A percentile compares a stretch with the other conserved stretches of the same genome.
Conservation (phyloP, 1,140 invertebrate species). For the Meteorus sp. region DNA sequence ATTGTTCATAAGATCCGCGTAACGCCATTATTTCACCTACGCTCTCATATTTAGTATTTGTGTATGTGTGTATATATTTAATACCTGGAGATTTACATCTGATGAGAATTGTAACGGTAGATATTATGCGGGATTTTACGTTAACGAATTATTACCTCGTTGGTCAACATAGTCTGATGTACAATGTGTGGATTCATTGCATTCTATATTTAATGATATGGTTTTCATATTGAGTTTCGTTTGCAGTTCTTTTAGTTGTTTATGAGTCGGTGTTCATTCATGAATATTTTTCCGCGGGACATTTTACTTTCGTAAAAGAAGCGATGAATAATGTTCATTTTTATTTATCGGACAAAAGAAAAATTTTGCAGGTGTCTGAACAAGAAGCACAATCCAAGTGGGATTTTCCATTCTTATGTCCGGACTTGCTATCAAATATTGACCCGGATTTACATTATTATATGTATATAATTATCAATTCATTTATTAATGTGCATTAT, state of each 20-base stretch:
- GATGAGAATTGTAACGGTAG: slow-evolving; percentile 5
- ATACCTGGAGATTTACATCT: too few species aligned
- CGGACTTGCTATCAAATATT: too few species aligned
- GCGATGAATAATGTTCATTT: not conserved
- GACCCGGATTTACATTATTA: too few species aligned
- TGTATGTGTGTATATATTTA: not conserved
- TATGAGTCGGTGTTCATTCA: too few species aligned
- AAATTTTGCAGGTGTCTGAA: too few species aligned
- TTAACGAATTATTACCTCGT: slow-evolving; percentile 4
- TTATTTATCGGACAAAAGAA: too few species aligned
- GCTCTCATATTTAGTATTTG: slow-evolving; percentile 1
- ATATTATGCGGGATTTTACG: not conserved
- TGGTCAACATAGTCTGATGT: not conserved
- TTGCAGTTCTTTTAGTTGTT: not conserved
- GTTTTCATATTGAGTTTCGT: not conserved
- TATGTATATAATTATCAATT: too few species aligned
- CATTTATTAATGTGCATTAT: too few species aligned
- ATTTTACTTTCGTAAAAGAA: too few species aligned
- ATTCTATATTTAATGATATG: not conserved
- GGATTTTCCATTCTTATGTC: too few species aligned
- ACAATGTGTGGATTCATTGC: not conserved
- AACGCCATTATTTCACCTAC: slow-evolving; percentile 13
- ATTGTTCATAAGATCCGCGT: slow-evolving; percentile 5
- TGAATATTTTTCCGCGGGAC: too few species aligned
- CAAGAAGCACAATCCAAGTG: too few species aligned